Evolutionary conservation across 2,113 vertebrate species (phyloP).

Genomic region (Mobula hypostoma): DNA sequence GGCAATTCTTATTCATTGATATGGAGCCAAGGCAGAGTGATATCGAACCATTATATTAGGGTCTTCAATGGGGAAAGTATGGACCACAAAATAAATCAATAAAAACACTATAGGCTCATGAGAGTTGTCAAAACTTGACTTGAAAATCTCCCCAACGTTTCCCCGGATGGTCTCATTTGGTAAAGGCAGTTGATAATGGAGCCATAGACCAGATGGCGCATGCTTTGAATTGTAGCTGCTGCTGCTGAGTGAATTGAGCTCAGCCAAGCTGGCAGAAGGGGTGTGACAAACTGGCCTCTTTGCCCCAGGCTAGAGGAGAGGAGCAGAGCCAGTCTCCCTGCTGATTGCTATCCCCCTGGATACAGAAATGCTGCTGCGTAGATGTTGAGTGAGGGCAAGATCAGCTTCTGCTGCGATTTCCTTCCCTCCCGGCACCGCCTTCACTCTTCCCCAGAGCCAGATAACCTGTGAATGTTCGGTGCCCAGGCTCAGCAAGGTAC

Average conservation of each 20-base stretch:
- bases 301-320: background rate
- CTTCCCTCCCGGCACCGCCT: background rate
- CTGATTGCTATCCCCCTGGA: background rate
- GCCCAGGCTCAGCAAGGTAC: background rate
- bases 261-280: conserved; percentile 9
- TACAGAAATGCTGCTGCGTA: background rate
- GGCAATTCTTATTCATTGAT: background rate
- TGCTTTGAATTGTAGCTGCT: background rate
- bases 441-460: background rate
- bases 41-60: background rate
- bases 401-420: background rate
- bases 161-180: background rate
- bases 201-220: background rate
- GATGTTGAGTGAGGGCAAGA: background rate
- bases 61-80: background rate
- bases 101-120: background rate
- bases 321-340: background rate
- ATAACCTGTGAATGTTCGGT: conserved; percentile 1
- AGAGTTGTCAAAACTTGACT: background rate
- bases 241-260: background rate
- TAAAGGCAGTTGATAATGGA: background rate
- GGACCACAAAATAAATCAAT: background rate
- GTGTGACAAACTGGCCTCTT: background rate
- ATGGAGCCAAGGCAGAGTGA: background rate
- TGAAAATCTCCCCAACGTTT: background rate